A percentile compares a stretch with the other conserved stretches of the same genome.
Conservation (phyloP, 1,140 invertebrate species). For the Trichogramma pretiosum region DNA sequence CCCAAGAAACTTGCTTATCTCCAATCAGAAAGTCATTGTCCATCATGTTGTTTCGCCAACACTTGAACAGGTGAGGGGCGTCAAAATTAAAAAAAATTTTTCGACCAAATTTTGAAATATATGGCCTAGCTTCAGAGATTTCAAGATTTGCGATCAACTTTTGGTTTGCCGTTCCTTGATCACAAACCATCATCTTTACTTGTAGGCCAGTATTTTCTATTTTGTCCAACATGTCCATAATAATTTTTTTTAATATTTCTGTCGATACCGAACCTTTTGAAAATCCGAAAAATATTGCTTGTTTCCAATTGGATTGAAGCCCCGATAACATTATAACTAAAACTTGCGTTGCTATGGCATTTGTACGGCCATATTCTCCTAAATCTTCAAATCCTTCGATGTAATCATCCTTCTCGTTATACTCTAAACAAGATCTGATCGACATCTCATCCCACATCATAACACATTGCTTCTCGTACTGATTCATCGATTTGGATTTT, state of each 20-base stretch:
- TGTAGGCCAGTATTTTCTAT: not conserved
- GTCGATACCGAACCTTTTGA: too few species aligned
- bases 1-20: conserved; percentile 4
- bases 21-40: not conserved
- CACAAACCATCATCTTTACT: too few species aligned
- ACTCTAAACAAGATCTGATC: conserved; percentile 1
- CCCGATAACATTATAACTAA: too few species aligned
- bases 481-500: not conserved
- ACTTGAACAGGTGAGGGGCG: conserved; percentile 14
- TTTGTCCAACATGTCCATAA: not conserved
- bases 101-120: not conserved
- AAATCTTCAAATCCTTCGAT: not conserved
- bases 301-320: too few species aligned
- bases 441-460: not conserved
- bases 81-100: conserved; percentile 15
- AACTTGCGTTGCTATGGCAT: too few species aligned
- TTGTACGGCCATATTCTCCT: too few species aligned
- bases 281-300: too few species aligned
- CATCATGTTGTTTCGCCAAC: too few species aligned
- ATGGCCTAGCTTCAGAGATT: not conserved
- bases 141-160: not conserved
- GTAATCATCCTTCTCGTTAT: not conserved
- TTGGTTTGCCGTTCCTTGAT: too few species aligned
- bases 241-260: not conserved
- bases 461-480: not conserved